A percentile compares a stretch with the other conserved stretches of the same genome.
These are phyloP conservation scores for Montipora capricornis DNA, from an alignment of 64 coral and sea anemone genomes.

Conservation along the genomic window DNA sequence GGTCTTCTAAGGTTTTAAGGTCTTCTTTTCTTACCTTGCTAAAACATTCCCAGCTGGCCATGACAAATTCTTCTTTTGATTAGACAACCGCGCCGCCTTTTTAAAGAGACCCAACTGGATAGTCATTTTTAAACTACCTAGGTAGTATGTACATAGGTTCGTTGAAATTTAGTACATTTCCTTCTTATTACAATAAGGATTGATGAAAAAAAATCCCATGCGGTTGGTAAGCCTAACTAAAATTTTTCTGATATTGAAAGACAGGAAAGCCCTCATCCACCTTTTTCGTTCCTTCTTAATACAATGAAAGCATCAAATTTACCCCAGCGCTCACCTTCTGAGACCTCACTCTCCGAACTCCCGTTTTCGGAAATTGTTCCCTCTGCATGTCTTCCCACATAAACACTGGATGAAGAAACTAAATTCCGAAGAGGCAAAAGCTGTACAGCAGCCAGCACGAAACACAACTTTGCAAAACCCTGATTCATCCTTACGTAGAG, in stretches of 20 bases:
- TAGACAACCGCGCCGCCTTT: no score
- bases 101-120: no score
- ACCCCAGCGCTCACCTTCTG: conserved; percentile 26
- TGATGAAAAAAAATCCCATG: no score
- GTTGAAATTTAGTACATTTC: no score
- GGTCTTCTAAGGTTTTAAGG: no score
- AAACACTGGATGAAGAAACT: conserved; percentile 11
- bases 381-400: conserved; percentile 30
- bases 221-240: no score
- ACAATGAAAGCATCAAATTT: not conserved
- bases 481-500: not conserved
- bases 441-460: not conserved
- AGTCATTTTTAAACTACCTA: no score
- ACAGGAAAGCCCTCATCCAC: not conserved
- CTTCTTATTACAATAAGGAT: not conserved
- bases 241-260: not conserved
- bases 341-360: not conserved
- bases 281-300: not conserved
- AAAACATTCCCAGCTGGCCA: no score
- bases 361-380: not conserved
- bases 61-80: no score
- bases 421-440: not conserved
- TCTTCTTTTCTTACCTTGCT: no score
- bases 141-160: no score
- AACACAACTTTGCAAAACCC: not conserved